A percentile compares a stretch with the other conserved stretches of the same genome.
These are phyloP conservation scores for Archivesica marissinica DNA, from an alignment of 1,140 invertebrate species.

Conservation along the genomic window DNA sequence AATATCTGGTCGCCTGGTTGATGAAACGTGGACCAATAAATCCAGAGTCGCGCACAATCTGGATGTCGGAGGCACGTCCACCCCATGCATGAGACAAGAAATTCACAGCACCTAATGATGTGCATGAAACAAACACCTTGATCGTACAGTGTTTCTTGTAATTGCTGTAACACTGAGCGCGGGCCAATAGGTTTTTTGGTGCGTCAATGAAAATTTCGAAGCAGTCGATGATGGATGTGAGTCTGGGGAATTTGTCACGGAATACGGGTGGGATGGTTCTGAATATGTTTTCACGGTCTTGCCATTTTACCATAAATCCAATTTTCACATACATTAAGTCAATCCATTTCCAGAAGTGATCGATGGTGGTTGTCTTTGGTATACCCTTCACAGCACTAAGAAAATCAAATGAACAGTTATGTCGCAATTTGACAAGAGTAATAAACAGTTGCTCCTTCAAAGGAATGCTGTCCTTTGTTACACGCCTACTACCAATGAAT, in stretches of 20 bases:
- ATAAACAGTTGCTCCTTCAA: slow-evolving; percentile 46
- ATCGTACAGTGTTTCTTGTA: slow-evolving; percentile 40
- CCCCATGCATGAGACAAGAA: slow-evolving; percentile 17
- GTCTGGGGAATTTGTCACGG: slow-evolving; percentile 56
- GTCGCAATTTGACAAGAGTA: slow-evolving; percentile 57
- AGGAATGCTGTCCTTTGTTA: neutral
- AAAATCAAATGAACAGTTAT: slow-evolving; percentile 11
- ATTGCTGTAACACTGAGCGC: slow-evolving; percentile 53
- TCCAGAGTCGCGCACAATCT: neutral
- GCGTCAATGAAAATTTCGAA: slow-evolving; percentile 71
- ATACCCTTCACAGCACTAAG: neutral
- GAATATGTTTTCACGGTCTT: slow-evolving; percentile 40
- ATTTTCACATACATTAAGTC: slow-evolving; percentile 47
- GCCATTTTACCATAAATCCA: slow-evolving; percentile 56
- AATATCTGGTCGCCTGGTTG: slow-evolving; percentile 44
- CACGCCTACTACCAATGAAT: neutral
- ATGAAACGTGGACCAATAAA: slow-evolving; percentile 28
- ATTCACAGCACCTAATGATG: neutral
- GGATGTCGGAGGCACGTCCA: slow-evolving; percentile 17
- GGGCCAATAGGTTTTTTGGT: slow-evolving; percentile 60
- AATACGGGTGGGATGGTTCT: slow-evolving; percentile 52
- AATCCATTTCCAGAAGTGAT: slow-evolving; percentile 65
- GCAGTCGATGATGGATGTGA: slow-evolving; percentile 67
- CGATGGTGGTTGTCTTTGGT: slow-evolving; percentile 38
- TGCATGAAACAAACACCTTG: slow-evolving; percentile 35